Conservation (phyloP, 2,888 invertebrate genomes). For the Selenia dentaria region DNA sequence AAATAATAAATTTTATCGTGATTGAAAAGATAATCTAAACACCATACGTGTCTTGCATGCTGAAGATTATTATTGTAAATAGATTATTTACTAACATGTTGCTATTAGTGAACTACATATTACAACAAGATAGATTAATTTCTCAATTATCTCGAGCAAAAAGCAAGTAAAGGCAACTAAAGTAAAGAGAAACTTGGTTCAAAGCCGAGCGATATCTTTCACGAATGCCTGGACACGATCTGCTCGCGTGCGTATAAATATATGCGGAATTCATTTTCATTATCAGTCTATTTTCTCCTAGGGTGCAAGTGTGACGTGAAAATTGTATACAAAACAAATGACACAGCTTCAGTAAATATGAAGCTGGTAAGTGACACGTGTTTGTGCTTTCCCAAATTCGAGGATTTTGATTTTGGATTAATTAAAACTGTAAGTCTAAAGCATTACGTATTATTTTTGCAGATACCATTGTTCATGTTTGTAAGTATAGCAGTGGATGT, state of each 20-base stretch:
- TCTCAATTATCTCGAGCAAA: slow-evolving; percentile 24
- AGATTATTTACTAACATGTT: slow-evolving; percentile 4
- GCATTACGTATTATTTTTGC: slow-evolving; percentile 48
- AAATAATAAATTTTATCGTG: no score
- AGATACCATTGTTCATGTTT: slow-evolving; percentile 63
- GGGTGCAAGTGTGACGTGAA: slow-evolving; percentile 71
- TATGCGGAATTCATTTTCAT: slow-evolving; percentile 84
- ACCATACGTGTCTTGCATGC: no score
- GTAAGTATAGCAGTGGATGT: slow-evolving; percentile 48
- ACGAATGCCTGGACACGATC: slow-evolving; percentile 76
- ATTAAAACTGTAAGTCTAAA: slow-evolving; percentile 47
- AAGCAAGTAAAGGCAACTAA: slow-evolving; percentile 33
- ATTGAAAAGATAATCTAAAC: no score
- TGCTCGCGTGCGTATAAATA: slow-evolving; percentile 80
- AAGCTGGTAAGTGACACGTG: slow-evolving; percentile 78
- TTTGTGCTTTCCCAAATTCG: slow-evolving; percentile 42
- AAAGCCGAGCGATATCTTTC: slow-evolving; percentile 67
- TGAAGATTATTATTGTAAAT: no score
- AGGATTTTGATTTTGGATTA: slow-evolving; percentile 41
- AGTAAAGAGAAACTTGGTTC: slow-evolving; percentile 67
- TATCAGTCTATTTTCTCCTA: slow-evolving; percentile 75
- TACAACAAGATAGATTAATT: slow-evolving; percentile 16
- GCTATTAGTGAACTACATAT: slow-evolving; percentile 13
- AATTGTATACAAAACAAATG: slow-evolving; percentile 40
- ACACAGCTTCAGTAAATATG: slow-evolving; percentile 71